Base-by-base conservation (phyloP, 2,797 vertebrate species). In the Clarias fuscus region DNA sequence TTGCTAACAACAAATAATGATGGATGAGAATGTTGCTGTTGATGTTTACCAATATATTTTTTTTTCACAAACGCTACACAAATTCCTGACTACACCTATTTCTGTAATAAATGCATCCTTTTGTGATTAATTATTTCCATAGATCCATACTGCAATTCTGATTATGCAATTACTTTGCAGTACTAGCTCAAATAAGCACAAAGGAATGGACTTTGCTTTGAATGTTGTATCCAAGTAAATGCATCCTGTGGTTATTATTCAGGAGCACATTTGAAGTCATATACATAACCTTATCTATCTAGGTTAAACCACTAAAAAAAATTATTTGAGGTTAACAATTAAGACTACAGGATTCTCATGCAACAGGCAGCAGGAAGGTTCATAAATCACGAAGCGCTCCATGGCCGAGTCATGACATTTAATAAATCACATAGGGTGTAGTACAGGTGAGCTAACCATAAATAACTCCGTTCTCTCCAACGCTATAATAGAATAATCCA, bases 401-500 rank as follows among this genome's bases (percentile, higher is more conserved):
- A 73, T 7, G 43, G 27, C 56, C 27, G 6, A 76, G n/a, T 76
- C 7, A 56, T n/a, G 73, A 30, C 48, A 56, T 56, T 77, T 56
- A 58, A 77, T 77, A 30, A 77, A 77, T 77, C 48, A 58, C 53
- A 58, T 20, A 77, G 7, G 10, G n/a, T 77, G 73, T 30, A 53
- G 73, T 58, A 65, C 59, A 67, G 79, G 27, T 86, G 70, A 80
- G 70, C 61, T n/a, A 33, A 73, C 61, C 33, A 65, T 64, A 65
- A 82, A 82, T 43, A 86, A 76, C 33, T 6, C 6, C 4, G 58
- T 67, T 72, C 48, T 67, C 17, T 73, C 20, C 61, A 58, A 37
- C 30, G 22, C 7, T 1, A 6, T 30, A 64, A 75, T 3, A 22
- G 15, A 53, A 82, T 58, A 18, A 33, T 40, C 30, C 30, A 30